A percentile compares a stretch with the other conserved stretches of the same genome.
Conservation (phyloP, 2,113 vertebrate species). For the Clupea harengus region DNA sequence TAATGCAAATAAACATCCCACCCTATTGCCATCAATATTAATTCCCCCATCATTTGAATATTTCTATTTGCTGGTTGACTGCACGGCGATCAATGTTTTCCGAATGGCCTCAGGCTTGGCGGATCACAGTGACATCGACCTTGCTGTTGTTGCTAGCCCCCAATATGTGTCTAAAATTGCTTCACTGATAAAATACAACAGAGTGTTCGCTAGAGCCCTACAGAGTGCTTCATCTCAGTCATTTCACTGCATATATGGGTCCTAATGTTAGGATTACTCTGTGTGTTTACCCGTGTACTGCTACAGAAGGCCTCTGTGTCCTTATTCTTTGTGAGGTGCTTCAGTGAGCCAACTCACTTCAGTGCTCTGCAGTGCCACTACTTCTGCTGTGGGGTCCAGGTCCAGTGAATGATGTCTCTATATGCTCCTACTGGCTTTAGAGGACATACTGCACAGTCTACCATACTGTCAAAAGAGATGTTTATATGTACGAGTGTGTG, state of each 20-base stretch:
- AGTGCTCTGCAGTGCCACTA: background rate
- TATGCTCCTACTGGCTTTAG: no score
- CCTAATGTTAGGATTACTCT: background rate
- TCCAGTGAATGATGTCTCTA: no score
- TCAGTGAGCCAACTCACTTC: no score
- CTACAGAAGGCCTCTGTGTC: background rate
- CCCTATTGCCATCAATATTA: background rate
- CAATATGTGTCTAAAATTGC: background rate
- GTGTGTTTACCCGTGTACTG: background rate
- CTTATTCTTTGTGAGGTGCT: background rate
- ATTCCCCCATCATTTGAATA: background rate
- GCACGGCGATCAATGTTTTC: background rate
- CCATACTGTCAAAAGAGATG: background rate
- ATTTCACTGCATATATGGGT: background rate
- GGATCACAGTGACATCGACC: background rate
- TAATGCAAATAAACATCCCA: background rate
- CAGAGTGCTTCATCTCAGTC: background rate
- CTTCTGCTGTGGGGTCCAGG: background rate
- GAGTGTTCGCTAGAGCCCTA: background rate
- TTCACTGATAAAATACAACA: background rate
- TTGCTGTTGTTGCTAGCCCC: background rate
- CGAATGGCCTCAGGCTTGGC: background rate
- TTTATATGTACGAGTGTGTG: background rate
- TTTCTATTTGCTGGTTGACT: background rate
- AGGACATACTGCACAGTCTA: no score